phyloP scores from a whole-genome alignment of 2,888 invertebrate species.

The Stegophylla sp. region DNA sequence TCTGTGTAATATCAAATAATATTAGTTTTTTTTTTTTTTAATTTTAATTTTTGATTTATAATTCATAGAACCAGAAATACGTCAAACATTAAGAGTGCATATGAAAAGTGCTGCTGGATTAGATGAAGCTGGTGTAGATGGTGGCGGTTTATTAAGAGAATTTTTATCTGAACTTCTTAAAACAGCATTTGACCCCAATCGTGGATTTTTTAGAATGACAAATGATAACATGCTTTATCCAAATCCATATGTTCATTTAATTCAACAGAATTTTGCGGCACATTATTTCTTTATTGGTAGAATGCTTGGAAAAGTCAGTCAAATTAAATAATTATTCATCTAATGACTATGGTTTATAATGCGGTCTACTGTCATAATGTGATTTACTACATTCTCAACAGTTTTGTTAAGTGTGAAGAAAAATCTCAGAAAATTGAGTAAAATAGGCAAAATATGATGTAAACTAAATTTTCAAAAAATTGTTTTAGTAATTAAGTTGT shows the following conservation, averaged over 20 bases:
- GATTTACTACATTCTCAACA: neutral
- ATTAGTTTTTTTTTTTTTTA: neutral
- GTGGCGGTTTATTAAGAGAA: constrained; percentile 95
- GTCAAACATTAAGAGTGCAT: constrained; percentile 85
- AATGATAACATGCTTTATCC: constrained; percentile 94
- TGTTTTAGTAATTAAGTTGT: too few relatives aligned
- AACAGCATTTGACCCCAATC: constrained; percentile 94
- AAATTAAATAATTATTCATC: constrained; percentile 41
- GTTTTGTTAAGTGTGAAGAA: too few relatives aligned
- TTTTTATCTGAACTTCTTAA: constrained; percentile 92
- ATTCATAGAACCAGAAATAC: constrained; percentile 80
- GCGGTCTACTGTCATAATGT: too few relatives aligned
- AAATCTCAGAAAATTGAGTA: too few relatives aligned
- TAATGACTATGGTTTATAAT: neutral
- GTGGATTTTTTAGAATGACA: constrained; percentile 89
- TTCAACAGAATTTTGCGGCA: constrained; percentile 83
- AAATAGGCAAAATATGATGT: too few relatives aligned
- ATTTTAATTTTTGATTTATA: constrained; percentile 35
- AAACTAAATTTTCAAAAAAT: too few relatives aligned
- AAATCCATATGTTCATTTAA: constrained; percentile 87
- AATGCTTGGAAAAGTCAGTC: constrained; percentile 84
- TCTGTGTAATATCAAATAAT: too few relatives aligned
- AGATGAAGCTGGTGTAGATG: constrained; percentile 96
- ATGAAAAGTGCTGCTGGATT: constrained; percentile 88
- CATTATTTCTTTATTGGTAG: constrained; percentile 96